Evolutionary conservation across 2,113 vertebrate species (phyloP).

Genomic region (Rallus limicola): DNA sequence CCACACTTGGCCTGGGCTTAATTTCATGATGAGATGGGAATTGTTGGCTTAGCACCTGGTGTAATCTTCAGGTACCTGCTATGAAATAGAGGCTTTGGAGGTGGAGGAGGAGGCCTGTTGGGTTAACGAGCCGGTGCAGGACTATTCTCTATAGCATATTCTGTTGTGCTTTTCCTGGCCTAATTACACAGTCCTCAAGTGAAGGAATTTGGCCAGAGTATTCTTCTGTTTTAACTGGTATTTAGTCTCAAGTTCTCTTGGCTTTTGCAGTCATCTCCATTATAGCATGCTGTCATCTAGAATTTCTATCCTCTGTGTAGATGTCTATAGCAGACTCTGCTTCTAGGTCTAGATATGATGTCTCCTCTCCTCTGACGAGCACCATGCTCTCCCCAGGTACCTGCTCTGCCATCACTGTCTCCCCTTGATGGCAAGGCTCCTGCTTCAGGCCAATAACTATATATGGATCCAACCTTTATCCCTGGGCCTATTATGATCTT

Average conservation of each 20-base stretch:
- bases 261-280: neutral
- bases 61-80: slow-evolving; percentile 23
- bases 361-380: neutral
- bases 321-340: neutral
- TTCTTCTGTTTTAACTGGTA: neutral
- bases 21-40: neutral
- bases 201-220: slow-evolving; percentile 39
- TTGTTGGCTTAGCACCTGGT: slow-evolving; percentile 13
- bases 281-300: neutral
- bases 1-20: neutral
- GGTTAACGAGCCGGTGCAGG: neutral
- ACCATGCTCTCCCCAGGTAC: neutral
- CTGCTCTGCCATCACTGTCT: neutral
- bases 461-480: neutral
- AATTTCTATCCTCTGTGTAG: neutral
- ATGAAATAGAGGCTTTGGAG: neutral
- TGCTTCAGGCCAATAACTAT: neutral
- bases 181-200: slow-evolving; percentile 13
- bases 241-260: slow-evolving; percentile 2
- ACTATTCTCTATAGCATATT: neutral
- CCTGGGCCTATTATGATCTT: neutral
- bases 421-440: neutral
- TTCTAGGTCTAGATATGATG: neutral
- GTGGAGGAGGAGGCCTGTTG: neutral
- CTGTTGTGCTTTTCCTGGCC: slow-evolving; percentile 53